Evolutionary conservation across 2,797 vertebrate genomes (phyloP), one percentile per base, ranked within the genome.

Genomic region (Helicolenus hilgendorfi): DNA sequence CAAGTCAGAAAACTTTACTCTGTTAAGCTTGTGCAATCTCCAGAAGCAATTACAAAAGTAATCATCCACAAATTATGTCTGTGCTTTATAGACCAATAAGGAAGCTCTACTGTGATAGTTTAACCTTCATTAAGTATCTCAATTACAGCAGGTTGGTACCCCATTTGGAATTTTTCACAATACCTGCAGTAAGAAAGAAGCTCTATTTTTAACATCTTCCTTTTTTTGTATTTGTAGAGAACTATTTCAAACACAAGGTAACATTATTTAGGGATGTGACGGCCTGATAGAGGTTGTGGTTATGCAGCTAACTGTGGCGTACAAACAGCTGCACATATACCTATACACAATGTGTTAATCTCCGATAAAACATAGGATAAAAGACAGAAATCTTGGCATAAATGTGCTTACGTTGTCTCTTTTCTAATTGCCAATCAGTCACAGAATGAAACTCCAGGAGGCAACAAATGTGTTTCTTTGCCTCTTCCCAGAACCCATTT

Each of bases 361-460:
- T 74, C 11, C 79, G 22, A 77, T 68, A 65, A 33, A 9, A 65
- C 4, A 22, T 20, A 11, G 9, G 6, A 35, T 26, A 20, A 22
- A 49, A 38, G 55, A 13, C 15, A 29, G 4, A 63, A 83, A n/a
- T 2, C 4, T 24, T 59, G 27, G 27, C 31, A 49, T 35, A 27
- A 31, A 55, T 36, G 20, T 22, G 35, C 45, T 69, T 63, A 27
- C 2, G 11, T 69, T 60, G 4, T 49, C 35, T 22, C 33, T 56
- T 74, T 75, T 49, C 20, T 84, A 82, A 84, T 73, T 86, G 70
- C 72, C 26, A 45, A 84, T 86, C 73, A 75, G 24, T 83, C 79
- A 77, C 27, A 80, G 35, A 73, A 85, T 75, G 18, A 87, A 91
- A 84, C 58, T 83, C n/a, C 29, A 20, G 55, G 58, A 77, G 77